Evolutionary conservation across 92 coral and sea anemone genomes (phyloP).

Genomic region (Zoanthus solanderi): DNA sequence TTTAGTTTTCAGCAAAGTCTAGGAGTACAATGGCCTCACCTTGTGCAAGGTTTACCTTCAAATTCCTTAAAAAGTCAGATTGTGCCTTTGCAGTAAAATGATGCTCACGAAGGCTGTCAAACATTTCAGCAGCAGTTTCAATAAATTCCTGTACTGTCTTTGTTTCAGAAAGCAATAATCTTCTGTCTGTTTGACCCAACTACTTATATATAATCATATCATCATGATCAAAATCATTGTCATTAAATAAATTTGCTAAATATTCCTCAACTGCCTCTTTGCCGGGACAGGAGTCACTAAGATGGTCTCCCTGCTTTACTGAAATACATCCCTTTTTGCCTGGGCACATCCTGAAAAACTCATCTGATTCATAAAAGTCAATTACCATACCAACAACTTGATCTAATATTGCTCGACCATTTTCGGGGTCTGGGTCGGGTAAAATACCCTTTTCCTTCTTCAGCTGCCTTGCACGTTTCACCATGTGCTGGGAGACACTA

Average conservation of each 20-base stretch:
- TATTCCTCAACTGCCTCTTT: constrained; percentile 14
- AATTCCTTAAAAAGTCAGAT: constrained; percentile 7
- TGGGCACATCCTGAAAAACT: constrained; percentile 3
- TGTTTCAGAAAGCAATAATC: constrained; percentile 1
- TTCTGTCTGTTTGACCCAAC: constrained; percentile 17
- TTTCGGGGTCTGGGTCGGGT: constrained; percentile 3
- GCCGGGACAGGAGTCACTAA: constrained; percentile 45
- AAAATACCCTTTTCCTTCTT: neutral
- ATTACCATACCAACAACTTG: neutral
- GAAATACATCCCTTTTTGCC: constrained; percentile 1
- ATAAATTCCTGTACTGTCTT: constrained; percentile 3
- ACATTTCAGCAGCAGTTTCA: constrained; percentile 30
- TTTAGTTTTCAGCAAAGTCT: constrained; percentile 46
- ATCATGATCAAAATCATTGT: neutral
- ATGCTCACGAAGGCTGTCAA: constrained; percentile 7
- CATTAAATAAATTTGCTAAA: neutral
- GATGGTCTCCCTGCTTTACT: constrained; percentile 2
- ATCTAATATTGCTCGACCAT: neutral
- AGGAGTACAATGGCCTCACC: constrained; percentile 9
- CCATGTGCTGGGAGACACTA: constrained; percentile 1
- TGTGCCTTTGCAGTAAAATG: constrained; percentile 34
- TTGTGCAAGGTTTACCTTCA: constrained; percentile 6
- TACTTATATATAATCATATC: constrained; percentile 28
- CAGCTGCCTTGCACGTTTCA: constrained; percentile 1
- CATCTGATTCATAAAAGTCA: constrained; percentile 3